Evolutionary conservation across 2,797 vertebrate genomes (phyloP).

Genomic region (Serranus cabrilla): DNA sequence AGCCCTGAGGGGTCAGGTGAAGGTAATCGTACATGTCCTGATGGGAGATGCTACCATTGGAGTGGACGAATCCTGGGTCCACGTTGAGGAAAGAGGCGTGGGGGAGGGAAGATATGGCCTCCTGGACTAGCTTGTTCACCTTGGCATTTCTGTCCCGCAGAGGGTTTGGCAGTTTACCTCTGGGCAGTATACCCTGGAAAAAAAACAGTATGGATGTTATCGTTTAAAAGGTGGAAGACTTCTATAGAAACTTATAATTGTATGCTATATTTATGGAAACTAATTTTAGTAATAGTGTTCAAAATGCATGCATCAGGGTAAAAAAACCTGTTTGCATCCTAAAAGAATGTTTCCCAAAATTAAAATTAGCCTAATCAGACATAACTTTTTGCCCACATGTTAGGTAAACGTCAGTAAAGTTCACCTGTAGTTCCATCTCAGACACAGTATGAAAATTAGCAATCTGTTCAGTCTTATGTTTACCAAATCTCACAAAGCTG

Average conservation of each 20-base stretch:
- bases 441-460: background rate
- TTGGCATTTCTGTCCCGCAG: conserved; percentile 88
- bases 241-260: too few species aligned
- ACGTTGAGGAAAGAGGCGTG: conserved; percentile 88
- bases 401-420: background rate
- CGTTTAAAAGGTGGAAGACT: background rate
- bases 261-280: too few species aligned
- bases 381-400: background rate
- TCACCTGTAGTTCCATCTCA: background rate
- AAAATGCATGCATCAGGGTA: background rate
- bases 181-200: conserved; percentile 91
- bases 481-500: conserved; percentile 19
- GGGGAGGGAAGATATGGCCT: conserved; percentile 80
- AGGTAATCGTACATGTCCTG: conserved; percentile 96
- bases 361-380: background rate
- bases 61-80: conserved; percentile 91
- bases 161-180: conserved; percentile 90
- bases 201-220: conserved; percentile 23
- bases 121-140: conserved; percentile 89
- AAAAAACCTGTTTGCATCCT: background rate
- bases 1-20: conserved; percentile 91
- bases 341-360: background rate
- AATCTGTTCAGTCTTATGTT: background rate
- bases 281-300: background rate
- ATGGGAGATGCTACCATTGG: conserved; percentile 92